These are phyloP conservation scores for Carapus acus DNA, from an alignment of 2,797 vertebrate genomes.

Conservation along the genomic window DNA sequence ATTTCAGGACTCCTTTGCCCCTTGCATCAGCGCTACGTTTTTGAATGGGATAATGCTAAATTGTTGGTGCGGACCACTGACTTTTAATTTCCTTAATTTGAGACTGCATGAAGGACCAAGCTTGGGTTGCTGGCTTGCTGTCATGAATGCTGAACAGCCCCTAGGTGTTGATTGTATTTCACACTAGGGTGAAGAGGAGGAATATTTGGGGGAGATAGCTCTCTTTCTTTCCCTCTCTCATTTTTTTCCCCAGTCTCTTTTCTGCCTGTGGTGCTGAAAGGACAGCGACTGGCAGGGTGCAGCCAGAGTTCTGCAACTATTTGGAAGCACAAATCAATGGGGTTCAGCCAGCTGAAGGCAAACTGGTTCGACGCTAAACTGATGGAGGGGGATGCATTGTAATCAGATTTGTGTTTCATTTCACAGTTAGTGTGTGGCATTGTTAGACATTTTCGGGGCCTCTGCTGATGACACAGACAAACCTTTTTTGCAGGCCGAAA, in stretches of 20 bases:
- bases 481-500: conserved; percentile 35
- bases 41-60: conserved; percentile 50
- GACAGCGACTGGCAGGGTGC: conserved; percentile 51
- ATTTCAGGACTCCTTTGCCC: conserved; percentile 45
- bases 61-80: conserved; percentile 58
- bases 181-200: conserved; percentile 46
- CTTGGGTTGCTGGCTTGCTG: conserved; percentile 31
- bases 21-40: conserved; percentile 27
- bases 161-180: conserved; percentile 65
- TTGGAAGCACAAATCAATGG: conserved; percentile 57
- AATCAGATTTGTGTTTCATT: conserved; percentile 36
- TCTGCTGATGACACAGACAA: conserved; percentile 23
- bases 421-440: conserved; percentile 10
- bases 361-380: conserved; percentile 48
- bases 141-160: conserved; percentile 39
- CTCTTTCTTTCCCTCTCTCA: conserved; percentile 4
- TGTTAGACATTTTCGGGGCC: conserved; percentile 11
- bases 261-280: conserved; percentile 56
- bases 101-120: conserved; percentile 32
- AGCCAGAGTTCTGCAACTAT: conserved; percentile 37
- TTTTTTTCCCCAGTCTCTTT: conserved; percentile 1
- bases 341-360: conserved; percentile 47
- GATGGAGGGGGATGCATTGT: conserved; percentile 59
- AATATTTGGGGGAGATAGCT: conserved; percentile 36
- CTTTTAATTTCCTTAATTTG: conserved; percentile 71